These are phyloP conservation scores for Coelopa frigida DNA, from an alignment of 1,140 invertebrate species.

Conservation along the genomic window DNA sequence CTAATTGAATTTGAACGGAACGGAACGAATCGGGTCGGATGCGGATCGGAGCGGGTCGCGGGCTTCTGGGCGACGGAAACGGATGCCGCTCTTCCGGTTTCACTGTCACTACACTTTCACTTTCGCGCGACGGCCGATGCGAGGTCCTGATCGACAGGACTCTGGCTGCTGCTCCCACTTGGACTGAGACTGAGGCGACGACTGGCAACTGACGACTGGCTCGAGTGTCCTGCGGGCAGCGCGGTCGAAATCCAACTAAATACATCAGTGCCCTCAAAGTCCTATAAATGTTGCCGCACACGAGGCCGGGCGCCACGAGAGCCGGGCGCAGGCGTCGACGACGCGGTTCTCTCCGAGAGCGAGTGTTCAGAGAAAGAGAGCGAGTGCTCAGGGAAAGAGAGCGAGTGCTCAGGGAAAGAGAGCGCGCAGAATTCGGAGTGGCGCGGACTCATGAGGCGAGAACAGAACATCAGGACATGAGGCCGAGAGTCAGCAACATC, in stretches of 20 bases:
- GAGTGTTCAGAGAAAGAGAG: neutral
- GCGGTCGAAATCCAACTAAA: constrained; percentile 13
- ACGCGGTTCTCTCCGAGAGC: neutral
- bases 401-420: no score
- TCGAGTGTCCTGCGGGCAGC: constrained; percentile 13
- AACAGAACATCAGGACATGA: no score
- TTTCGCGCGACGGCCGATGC: constrained; percentile 1
- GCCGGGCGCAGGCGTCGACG: neutral
- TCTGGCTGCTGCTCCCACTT: neutral
- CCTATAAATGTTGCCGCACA: constrained; percentile 8
- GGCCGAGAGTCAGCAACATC: no score
- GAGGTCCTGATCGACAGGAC: neutral
- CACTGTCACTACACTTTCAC: neutral
- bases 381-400: neutral
- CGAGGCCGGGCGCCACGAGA: neutral
- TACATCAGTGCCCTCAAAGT: constrained; percentile 10
- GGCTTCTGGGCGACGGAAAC: constrained; percentile 7
- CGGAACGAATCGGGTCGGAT: no score
- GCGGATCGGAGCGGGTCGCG: no score
- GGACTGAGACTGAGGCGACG: neutral
- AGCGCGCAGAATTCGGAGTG: no score
- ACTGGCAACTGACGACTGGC: constrained; percentile 5
- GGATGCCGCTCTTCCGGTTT: neutral
- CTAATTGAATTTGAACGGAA: no score
- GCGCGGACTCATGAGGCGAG: no score